These are phyloP conservation scores for Bombus impatiens DNA, from an alignment of 1,140 invertebrate species.

Conservation along the genomic window DNA sequence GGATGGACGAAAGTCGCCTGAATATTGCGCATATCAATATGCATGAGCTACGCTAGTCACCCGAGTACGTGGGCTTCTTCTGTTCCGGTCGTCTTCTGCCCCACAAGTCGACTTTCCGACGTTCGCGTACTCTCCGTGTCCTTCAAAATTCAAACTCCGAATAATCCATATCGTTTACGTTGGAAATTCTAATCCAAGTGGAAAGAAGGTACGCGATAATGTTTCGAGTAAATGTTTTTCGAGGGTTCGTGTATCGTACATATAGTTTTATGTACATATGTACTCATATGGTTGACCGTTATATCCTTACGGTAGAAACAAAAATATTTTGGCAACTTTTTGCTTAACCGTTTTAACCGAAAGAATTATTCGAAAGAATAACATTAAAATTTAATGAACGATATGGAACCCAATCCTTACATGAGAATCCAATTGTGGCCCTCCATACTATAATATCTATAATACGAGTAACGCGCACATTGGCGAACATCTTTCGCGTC, in stretches of 20 bases:
- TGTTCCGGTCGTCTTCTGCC: constrained; percentile 23
- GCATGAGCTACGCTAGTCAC: background rate
- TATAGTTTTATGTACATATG: background rate
- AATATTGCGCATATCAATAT: constrained; percentile 43
- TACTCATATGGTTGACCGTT: background rate
- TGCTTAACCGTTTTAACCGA: no score
- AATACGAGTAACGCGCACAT: background rate
- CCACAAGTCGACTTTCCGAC: constrained; percentile 23
- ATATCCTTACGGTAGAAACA: no score
- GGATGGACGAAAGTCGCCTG: constrained; percentile 40
- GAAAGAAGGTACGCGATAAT: no score
- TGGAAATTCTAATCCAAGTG: background rate
- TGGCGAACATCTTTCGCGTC: no score
- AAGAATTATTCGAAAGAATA: no score
- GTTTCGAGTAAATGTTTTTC: no score
- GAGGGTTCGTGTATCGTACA: no score
- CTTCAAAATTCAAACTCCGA: background rate
- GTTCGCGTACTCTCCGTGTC: background rate
- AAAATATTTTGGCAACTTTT: no score
- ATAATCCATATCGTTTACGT: background rate
- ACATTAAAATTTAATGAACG: no score
- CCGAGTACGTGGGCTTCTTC: background rate
- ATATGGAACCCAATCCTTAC: background rate
- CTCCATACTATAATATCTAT: background rate
- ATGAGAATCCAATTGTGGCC: background rate